Percentiles rank a stretch among this genome's conserved stretches.
phyloP scores from a whole-genome alignment of 2,113 vertebrate genomes.

The Hystrix brachyura region DNA sequence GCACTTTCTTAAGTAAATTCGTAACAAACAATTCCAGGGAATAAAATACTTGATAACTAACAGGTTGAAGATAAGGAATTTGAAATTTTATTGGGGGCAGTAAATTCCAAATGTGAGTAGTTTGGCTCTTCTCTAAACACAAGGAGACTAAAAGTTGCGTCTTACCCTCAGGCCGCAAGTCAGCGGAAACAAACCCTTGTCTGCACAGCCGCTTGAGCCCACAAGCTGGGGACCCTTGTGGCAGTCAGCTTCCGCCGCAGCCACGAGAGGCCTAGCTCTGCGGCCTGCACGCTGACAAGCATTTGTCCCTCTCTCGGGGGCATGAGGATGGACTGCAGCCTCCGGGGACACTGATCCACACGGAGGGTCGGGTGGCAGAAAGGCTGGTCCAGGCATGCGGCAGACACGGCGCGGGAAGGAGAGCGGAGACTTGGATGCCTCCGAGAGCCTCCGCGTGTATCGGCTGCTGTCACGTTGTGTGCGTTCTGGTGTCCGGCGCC shows the following conservation, averaged over 20 bases:
- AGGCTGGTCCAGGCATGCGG: not conserved
- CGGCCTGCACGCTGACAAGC: not conserved
- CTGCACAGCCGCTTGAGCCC: not conserved
- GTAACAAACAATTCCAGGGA: not conserved
- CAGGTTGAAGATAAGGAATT: not conserved
- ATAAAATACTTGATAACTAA: not conserved
- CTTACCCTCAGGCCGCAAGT: not conserved
- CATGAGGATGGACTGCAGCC: not conserved
- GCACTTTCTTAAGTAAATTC: not conserved
- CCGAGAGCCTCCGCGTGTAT: no score
- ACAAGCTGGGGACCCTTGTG: not conserved
- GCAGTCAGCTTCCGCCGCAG: not conserved
- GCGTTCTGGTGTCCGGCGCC: not conserved
- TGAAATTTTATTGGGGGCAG: not conserved
- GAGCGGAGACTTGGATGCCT: not conserved
- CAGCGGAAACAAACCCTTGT: not conserved
- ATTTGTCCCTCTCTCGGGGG: rapidly evolving
- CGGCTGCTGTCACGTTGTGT: no score
- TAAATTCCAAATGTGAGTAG: not conserved
- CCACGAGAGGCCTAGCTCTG: not conserved
- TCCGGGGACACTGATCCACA: no score
- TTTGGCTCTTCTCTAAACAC: not conserved
- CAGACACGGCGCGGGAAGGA: not conserved
- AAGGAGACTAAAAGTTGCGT: not conserved
- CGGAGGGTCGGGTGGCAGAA: not conserved